These are phyloP conservation scores for Phylloscopus trochilus DNA, from an alignment of 2,113 vertebrate species.

Conservation along the genomic window DNA sequence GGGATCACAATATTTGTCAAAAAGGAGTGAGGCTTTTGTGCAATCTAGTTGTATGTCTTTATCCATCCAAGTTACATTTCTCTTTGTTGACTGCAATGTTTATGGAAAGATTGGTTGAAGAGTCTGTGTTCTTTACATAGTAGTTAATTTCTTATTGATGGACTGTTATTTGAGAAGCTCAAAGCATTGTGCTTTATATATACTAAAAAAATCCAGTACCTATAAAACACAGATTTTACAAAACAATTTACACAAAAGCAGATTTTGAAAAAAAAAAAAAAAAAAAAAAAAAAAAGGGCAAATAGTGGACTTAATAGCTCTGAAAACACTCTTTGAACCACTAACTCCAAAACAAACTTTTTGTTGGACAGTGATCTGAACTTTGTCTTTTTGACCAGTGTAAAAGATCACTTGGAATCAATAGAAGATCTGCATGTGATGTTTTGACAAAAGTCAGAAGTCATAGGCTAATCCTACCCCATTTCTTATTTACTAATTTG, in stretches of 20 bases:
- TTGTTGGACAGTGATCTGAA: not conserved
- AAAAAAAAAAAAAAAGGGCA: not conserved
- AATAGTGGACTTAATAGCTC: not conserved
- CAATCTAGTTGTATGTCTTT: not conserved
- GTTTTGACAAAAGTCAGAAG: not conserved
- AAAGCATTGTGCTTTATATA: not conserved
- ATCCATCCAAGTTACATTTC: not conserved
- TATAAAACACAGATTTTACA: not conserved
- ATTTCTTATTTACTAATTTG: not conserved
- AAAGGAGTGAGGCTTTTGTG: not conserved
- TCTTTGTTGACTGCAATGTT: not conserved
- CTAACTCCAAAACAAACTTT: conserved; percentile 20
- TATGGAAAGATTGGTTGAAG: not conserved
- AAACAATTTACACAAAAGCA: not conserved
- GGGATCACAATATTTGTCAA: not conserved
- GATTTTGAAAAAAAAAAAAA: not conserved
- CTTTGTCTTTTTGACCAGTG: conserved; percentile 22
- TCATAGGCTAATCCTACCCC: not conserved
- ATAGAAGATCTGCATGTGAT: not conserved
- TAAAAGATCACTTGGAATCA: not conserved
- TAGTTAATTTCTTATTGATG: not conserved
- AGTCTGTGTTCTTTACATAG: not conserved
- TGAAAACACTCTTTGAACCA: not conserved
- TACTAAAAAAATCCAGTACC: not conserved
- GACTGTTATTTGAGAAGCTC: not conserved